Conservation (phyloP, 1,140 invertebrate species). For the Sycobia sp. region DNA sequence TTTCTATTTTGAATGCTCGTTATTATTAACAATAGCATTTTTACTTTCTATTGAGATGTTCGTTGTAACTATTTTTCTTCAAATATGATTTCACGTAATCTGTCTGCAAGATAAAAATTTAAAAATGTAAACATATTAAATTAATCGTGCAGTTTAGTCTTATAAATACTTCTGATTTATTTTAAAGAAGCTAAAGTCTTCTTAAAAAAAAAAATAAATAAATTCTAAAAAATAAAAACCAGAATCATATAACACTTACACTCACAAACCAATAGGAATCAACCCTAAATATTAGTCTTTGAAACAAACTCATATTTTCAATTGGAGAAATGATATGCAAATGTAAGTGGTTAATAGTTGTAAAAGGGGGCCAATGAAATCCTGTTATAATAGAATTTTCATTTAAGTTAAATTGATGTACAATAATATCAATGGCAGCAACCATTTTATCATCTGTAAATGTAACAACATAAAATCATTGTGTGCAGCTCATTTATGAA, state of each 20-base stretch:
- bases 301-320: conserved; percentile 74
- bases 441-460: conserved; percentile 70
- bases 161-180: neutral
- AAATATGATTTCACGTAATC: conserved; percentile 56
- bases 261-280: conserved; percentile 84
- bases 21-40: neutral
- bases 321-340: conserved; percentile 84
- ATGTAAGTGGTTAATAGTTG: conserved; percentile 82
- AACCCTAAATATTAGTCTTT: conserved; percentile 73
- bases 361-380: conserved; percentile 92
- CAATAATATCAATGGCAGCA: conserved; percentile 62
- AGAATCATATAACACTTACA: conserved; percentile 63
- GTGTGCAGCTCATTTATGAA: neutral
- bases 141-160: neutral
- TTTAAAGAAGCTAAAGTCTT: neutral
- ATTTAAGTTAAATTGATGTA: conserved; percentile 62
- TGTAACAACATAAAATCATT: conserved; percentile 37
- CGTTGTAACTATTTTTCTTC: conserved; percentile 7
- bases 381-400: conserved; percentile 71
- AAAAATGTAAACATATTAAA: neutral
- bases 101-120: conserved; percentile 45
- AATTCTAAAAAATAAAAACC: neutral
- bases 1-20: too few relatives aligned
- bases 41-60: neutral
- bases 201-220: neutral